phyloP scores from a whole-genome alignment of 2,113 vertebrate genomes.

The Paedocypris sp. region DNA sequence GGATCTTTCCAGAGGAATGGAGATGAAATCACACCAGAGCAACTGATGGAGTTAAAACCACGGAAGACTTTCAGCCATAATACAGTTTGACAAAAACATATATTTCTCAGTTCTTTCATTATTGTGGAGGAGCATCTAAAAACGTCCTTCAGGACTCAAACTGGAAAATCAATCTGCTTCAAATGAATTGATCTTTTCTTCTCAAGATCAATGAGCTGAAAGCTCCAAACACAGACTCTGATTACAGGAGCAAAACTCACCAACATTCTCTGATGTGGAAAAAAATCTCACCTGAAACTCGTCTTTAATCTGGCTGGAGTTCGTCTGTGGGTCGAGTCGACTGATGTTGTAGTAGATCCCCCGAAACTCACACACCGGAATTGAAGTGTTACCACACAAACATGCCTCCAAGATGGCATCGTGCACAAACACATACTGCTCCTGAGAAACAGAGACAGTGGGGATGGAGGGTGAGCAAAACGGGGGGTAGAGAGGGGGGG shows the following conservation, averaged over 20 bases:
- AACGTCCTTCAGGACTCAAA: no score
- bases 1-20: background rate
- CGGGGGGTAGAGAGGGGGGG: no score
- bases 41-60: conserved; percentile 2
- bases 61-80: background rate
- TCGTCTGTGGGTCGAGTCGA: conserved; percentile 90
- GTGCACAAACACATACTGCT: conserved; percentile 95
- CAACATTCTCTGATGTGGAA: background rate
- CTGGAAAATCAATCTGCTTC: no score
- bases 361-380: conserved; percentile 94
- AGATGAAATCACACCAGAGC: background rate
- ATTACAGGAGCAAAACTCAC: no score
- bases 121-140: conserved; percentile 1
- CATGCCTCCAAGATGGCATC: conserved; percentile 96
- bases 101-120: no score
- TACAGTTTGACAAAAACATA: background rate
- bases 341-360: conserved; percentile 97
- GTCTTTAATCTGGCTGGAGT: conserved; percentile 97
- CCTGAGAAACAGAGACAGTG: conserved; percentile 53
- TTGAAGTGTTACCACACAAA: conserved; percentile 92
- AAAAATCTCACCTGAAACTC: conserved; percentile 82
- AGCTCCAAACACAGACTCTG: no score
- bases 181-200: no score
- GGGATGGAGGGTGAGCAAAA: no score
- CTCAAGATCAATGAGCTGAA: background rate